Conservation (phyloP, 1,140 invertebrate species). For the Anastrepha ludens region DNA sequence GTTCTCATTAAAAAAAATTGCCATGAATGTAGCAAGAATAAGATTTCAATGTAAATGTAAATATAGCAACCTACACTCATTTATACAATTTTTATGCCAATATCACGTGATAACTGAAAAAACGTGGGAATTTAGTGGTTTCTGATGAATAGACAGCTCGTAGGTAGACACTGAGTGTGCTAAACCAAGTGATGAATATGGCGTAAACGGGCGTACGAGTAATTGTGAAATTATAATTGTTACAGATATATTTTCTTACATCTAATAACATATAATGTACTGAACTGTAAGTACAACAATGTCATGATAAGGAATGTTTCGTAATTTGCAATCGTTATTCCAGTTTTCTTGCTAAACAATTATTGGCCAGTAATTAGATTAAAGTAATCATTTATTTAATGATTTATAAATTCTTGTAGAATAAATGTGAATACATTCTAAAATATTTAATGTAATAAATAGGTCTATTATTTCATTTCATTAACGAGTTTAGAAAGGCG, state of each 20-base stretch:
- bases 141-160: not conserved
- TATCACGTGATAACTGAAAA: constrained; percentile 27
- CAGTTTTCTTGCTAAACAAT: not conserved
- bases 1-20: not conserved
- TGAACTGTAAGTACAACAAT: not conserved
- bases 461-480: too few species aligned
- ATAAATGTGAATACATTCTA: too few species aligned
- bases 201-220: not conserved
- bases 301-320: not conserved
- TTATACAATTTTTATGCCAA: not conserved
- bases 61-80: not conserved
- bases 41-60: constrained; percentile 3
- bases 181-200: not conserved
- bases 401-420: not conserved
- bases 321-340: too few species aligned
- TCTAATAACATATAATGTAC: too few species aligned
- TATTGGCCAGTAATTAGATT: not conserved
- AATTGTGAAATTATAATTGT: not conserved
- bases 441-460: too few species aligned
- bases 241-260: not conserved
- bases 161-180: not conserved
- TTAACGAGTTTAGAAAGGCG: too few species aligned
- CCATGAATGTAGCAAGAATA: not conserved
- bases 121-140: constrained; percentile 14
- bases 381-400: not conserved